phyloP scores from a whole-genome alignment of 1,140 invertebrate genomes.

The Trichonephila clavipes region DNA sequence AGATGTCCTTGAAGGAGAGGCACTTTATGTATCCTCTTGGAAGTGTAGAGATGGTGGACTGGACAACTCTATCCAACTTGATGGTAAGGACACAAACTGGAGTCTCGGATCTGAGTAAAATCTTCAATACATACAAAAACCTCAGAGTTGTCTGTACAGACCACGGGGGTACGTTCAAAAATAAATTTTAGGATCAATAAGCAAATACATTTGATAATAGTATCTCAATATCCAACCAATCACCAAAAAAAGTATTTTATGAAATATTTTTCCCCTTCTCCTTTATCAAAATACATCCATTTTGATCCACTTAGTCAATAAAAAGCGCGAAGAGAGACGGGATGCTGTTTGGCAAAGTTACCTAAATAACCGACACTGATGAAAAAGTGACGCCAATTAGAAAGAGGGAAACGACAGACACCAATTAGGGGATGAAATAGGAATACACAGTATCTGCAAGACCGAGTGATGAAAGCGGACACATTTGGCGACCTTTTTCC shows the following conservation, averaged over 20 bases:
- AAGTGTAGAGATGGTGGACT: too few species aligned
- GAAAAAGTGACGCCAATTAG: conserved; percentile 47
- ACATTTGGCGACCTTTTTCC: conserved; percentile 21
- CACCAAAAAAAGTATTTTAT: neutral
- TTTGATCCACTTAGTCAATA: conserved; percentile 20
- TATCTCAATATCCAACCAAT: neutral
- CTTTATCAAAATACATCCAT: neutral
- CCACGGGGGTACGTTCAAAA: too few species aligned
- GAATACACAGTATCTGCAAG: neutral
- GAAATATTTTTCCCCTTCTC: neutral
- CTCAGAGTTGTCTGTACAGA: too few species aligned
- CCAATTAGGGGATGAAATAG: conserved; percentile 40
- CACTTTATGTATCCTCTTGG: too few species aligned
- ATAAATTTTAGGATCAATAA: too few species aligned
- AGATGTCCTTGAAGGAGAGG: too few species aligned
- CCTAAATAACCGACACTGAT: conserved; percentile 17
- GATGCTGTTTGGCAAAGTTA: neutral
- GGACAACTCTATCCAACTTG: too few species aligned
- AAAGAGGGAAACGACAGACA: neutral
- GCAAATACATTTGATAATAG: neutral
- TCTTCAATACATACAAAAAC: too few species aligned
- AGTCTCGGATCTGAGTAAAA: too few species aligned
- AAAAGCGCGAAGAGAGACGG: conserved; percentile 15
- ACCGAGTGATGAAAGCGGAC: conserved; percentile 28
- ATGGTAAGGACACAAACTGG: too few species aligned